These are phyloP conservation scores for Vulpes vulpes DNA, from an alignment of 2,113 vertebrate genomes.

Conservation along the genomic window DNA sequence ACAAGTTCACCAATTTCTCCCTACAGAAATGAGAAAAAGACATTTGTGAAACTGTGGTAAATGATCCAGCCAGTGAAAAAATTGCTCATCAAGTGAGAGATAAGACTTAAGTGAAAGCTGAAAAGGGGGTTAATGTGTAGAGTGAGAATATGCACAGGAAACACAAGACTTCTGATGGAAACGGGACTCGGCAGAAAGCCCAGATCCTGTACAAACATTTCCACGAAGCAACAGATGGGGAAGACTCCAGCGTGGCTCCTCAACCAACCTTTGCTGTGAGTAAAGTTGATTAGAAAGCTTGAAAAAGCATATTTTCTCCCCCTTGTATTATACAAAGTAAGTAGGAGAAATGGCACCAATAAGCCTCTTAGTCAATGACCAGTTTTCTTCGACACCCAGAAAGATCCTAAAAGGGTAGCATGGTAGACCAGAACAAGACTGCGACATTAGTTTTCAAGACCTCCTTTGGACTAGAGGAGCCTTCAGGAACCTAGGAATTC, in stretches of 20 bases:
- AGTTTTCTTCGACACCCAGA: neutral
- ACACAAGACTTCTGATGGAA: neutral
- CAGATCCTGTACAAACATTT: neutral
- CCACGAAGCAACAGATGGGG: slow-evolving; percentile 22
- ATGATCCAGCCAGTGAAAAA: slow-evolving; percentile 65
- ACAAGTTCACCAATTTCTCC: slow-evolving; percentile 61
- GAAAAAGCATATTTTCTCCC: neutral
- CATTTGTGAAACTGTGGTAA: slow-evolving; percentile 60
- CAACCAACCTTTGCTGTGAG: slow-evolving; percentile 2
- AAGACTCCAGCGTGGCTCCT: neutral
- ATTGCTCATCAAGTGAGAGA: slow-evolving; percentile 71
- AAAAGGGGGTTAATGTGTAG: slow-evolving; percentile 49
- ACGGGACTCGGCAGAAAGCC: slow-evolving; percentile 49
- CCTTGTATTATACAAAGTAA: neutral
- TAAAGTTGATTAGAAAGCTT: neutral
- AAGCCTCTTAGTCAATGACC: neutral
- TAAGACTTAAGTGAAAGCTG: slow-evolving; percentile 57
- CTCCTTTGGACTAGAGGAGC: accelerated
- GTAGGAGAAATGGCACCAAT: neutral
- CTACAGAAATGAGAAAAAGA: slow-evolving; percentile 67
- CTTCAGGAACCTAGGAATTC: accelerated
- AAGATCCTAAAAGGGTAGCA: accelerated
- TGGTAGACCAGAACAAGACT: too few relatives aligned
- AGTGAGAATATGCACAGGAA: slow-evolving; percentile 60
- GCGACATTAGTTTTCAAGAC: accelerated